Evolutionary conservation across 2,888 invertebrate species (phyloP), one percentile per base, ranked within the genome.

Genomic region (Invenusta paracnida): DNA sequence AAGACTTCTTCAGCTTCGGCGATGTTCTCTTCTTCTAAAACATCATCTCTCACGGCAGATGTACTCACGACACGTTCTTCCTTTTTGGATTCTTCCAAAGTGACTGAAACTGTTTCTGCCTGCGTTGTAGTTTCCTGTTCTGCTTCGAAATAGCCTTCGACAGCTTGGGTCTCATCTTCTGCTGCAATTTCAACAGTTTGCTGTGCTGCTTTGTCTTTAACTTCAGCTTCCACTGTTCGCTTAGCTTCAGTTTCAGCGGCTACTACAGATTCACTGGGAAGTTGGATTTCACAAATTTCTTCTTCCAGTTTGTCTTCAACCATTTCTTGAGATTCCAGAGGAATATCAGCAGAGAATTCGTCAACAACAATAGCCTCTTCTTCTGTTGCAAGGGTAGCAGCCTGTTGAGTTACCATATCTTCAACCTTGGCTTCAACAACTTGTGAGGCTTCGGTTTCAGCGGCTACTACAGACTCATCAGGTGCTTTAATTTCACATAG

Each of bases 251-350:
- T 73, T 2, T 73, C 73, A 23, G 73, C 73, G 2, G 73, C 11
- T 13, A 73, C 73, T 5, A 25, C 73, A 73, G 73, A 73, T 23
- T 73, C 73, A 73, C 23, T 23, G 27, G 73, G 73, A 23, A 23
- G 11, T 73, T 5, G 2, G 23, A 73, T 73, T 23, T 73, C 11
- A 25, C 73, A 73, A 13, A 73, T 73, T 73, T 73, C 73, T 73
- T 73, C 73, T 73, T 73, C 73, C 5, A 73, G 73, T 73, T 73
- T 73, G 23, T 73, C 73, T 73, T 73, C 73, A 73, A 73, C 27
- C 11, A 73, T 23, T 25, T 73, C 73, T 73, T 73, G 73, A 23
- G 73, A 73, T 73, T 73, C 73, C 5, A 73, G 73, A 23, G 73
- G 73, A 73, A 73, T 73, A 13, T 73, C 73, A 25, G 73, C 73